Base-by-base conservation (phyloP, 2,888 invertebrate species). In the Nebria brevicollis region DNA sequence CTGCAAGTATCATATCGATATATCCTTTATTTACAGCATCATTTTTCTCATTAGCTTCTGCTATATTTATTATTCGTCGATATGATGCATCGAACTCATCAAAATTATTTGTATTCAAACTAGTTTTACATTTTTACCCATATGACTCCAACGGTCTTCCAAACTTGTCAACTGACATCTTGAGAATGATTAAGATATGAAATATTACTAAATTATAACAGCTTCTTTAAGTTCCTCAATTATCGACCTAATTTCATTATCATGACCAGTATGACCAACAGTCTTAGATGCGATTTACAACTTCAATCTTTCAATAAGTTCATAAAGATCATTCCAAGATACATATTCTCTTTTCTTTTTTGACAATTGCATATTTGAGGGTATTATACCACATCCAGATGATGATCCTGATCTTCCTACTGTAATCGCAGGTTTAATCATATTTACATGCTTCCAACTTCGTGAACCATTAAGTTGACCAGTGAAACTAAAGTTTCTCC, bases 171-270 rank as follows among this genome's bases (percentile, higher is more conserved):
- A 72, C 20, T 6, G 68, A 15, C 77, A 77, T 68, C 15, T 42
- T 77, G 25, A n/a, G n/a, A 77, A 34, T 68, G 65, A 34, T 72
- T 41, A 83, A 83, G 83, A 83, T 66, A 75, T 77, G 84, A 83
- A 70, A 85, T 82, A 26, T 82, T 77, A 54, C 82, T 82, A 80
- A 85, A 85, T 73, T 72, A 81, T 82, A 84, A 85, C 83, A 10
- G 26, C 26, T 68, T 20, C 20, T 20, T 20, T 20, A 20, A 20
- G 20, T 20, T 20, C 20, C 20, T 20, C 20, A 20, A 20, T 20
- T 20, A 20, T 20, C 20, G 20, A 20, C 20, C 0, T 20, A 20
- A 1, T 20, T 20, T 20, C 20, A 20, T 20, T 20, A 26, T 1
- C 15, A 68, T 68, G 68, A n/a, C 25, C 20, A n/a, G 68, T 68